Evolutionary conservation across 2,113 vertebrate genomes (phyloP).

Genomic region (Sander vitreus): DNA sequence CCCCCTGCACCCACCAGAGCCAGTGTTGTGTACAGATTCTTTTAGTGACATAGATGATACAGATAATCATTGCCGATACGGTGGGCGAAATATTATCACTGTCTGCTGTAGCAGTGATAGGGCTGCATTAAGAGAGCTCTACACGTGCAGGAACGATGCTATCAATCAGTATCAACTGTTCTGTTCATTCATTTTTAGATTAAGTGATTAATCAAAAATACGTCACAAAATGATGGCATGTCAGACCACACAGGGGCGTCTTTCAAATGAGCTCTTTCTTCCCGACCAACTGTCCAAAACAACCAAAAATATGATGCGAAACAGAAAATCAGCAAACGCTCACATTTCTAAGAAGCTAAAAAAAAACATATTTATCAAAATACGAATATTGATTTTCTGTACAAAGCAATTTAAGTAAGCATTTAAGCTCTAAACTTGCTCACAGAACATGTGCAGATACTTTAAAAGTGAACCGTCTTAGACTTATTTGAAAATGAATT

Average conservation of each 20-base stretch:
- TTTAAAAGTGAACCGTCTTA: not conserved
- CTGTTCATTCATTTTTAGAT: not conserved
- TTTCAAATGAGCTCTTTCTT: not conserved
- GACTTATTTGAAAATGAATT: too few species aligned
- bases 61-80: not conserved
- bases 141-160: too few species aligned
- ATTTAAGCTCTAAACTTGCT: too few species aligned
- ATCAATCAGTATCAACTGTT: not conserved
- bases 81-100: not conserved
- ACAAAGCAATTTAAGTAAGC: too few species aligned
- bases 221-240: not conserved
- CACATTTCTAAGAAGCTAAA: not conserved
- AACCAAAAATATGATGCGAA: not conserved
- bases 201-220: not conserved
- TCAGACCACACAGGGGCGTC: not conserved
- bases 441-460: too few species aligned
- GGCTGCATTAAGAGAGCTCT: not conserved
- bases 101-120: not conserved
- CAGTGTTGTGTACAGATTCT: not conserved
- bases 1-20: not conserved
- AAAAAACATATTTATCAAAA: too few species aligned
- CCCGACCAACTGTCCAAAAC: not conserved
- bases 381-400: too few species aligned
- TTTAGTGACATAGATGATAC: not conserved
- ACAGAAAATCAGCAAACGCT: not conserved